These are phyloP conservation scores for Drosophila aldrichi DNA, from an alignment of 2,888 invertebrate species.

Conservation along the genomic window DNA sequence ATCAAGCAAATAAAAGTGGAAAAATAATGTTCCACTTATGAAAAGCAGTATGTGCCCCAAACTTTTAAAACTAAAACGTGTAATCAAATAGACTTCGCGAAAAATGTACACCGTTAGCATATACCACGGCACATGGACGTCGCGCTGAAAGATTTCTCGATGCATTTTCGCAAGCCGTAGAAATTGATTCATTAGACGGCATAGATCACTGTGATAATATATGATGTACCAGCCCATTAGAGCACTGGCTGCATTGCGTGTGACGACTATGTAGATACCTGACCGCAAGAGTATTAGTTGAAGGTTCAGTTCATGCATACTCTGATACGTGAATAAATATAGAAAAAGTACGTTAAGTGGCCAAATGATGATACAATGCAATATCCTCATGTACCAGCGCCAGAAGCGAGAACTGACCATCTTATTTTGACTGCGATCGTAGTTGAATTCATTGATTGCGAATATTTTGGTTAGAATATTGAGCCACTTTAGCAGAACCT, in stretches of 20 bases:
- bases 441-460: constrained; percentile 5
- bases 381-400: not conserved
- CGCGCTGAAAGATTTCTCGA: constrained; percentile 1
- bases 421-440: not conserved
- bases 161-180: not conserved
- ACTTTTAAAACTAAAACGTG: fast-evolving
- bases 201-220: not conserved
- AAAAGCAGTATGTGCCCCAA: fast-evolving
- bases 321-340: not conserved
- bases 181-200: not conserved
- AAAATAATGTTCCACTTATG: not conserved
- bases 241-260: not conserved
- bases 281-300: not conserved
- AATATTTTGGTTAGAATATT: constrained; percentile 1
- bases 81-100: not conserved
- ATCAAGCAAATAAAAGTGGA: constrained; percentile 8
- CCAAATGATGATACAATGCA: constrained; percentile 1
- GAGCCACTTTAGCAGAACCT: not conserved
- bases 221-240: not conserved
- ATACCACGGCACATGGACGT: constrained; percentile 2
- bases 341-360: not conserved
- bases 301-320: not conserved
- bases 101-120: not conserved
- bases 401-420: constrained; percentile 1
- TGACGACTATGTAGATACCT: fast-evolving